These are phyloP conservation scores for Acanthiza pusilla DNA, from an alignment of 2,797 vertebrate species.

Conservation along the genomic window DNA sequence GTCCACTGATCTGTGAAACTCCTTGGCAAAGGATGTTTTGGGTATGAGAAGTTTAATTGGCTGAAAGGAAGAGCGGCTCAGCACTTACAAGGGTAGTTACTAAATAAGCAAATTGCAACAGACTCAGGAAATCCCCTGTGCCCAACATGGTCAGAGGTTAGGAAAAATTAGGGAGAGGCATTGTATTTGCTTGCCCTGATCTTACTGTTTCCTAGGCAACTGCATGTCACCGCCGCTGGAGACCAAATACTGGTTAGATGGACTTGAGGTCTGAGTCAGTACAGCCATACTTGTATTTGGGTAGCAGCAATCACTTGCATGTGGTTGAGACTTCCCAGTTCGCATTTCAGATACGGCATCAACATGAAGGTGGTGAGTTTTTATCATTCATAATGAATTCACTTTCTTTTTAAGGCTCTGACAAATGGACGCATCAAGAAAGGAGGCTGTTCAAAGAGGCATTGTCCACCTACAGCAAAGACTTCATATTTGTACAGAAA, in stretches of 20 bases:
- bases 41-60: not conserved
- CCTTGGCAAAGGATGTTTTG: not conserved
- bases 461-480: conserved; percentile 84
- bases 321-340: not conserved
- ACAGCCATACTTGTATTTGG: not conserved
- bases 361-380: not conserved
- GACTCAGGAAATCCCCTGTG: not conserved
- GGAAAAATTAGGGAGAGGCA: not conserved
- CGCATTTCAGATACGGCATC: not conserved
- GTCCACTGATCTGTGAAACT: not conserved
- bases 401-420: conserved; percentile 73
- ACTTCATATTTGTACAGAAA: conserved; percentile 89
- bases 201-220: conserved; percentile 13
- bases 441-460: conserved; percentile 84
- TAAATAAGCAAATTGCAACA: not conserved
- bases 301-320: not conserved
- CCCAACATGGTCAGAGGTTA: not conserved
- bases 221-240: not conserved
- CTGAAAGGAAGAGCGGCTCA: not conserved
- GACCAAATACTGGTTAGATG: not conserved
- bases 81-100: not conserved
- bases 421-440: conserved; percentile 85
- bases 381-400: not conserved
- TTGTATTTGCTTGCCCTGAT: not conserved
- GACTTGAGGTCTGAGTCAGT: not conserved